phyloP scores from a whole-genome alignment of 1,140 invertebrate species.

The Neelides sp. region DNA sequence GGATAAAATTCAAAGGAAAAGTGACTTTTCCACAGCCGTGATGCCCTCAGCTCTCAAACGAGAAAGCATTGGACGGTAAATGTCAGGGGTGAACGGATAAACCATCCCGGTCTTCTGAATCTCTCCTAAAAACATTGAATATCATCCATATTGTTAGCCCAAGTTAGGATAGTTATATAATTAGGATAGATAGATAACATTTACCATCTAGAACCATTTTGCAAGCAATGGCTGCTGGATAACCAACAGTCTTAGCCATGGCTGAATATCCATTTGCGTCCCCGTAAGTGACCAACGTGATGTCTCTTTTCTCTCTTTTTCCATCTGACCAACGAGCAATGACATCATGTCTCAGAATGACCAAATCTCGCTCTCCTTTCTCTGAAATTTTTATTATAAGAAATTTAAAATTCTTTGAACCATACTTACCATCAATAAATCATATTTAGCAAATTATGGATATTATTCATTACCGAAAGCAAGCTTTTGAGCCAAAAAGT shows the following conservation, averaged over 20 bases:
- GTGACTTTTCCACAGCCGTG: slow-evolving; percentile 55
- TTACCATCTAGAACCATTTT: slow-evolving; percentile 94
- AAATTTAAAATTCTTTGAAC: neutral
- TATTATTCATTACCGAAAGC: slow-evolving; percentile 49
- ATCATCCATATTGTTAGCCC: neutral
- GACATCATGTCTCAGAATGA: slow-evolving; percentile 87
- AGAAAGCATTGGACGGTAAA: slow-evolving; percentile 78
- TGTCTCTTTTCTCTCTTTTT: slow-evolving; percentile 64
- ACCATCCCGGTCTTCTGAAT: slow-evolving; percentile 89
- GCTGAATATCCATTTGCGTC: slow-evolving; percentile 73
- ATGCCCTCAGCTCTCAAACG: slow-evolving; percentile 75
- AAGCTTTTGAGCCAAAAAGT: slow-evolving; percentile 77
- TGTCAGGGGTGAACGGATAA: slow-evolving; percentile 73
- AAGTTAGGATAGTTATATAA: neutral
- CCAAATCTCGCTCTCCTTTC: slow-evolving; percentile 77
- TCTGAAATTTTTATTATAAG: slow-evolving; percentile 37
- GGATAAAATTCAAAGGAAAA: too few relatives aligned
- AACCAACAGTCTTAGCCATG: slow-evolving; percentile 94
- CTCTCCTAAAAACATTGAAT: slow-evolving; percentile 54
- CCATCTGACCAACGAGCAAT: slow-evolving; percentile 83
- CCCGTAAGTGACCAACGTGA: slow-evolving; percentile 89
- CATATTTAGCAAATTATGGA: neutral
- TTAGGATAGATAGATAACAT: slow-evolving; percentile 5
- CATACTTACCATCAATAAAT: neutral
- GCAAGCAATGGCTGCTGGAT: slow-evolving; percentile 87